These are phyloP conservation scores for Drosophila robusta DNA, from an alignment of 2,888 invertebrate species.

Conservation along the genomic window DNA sequence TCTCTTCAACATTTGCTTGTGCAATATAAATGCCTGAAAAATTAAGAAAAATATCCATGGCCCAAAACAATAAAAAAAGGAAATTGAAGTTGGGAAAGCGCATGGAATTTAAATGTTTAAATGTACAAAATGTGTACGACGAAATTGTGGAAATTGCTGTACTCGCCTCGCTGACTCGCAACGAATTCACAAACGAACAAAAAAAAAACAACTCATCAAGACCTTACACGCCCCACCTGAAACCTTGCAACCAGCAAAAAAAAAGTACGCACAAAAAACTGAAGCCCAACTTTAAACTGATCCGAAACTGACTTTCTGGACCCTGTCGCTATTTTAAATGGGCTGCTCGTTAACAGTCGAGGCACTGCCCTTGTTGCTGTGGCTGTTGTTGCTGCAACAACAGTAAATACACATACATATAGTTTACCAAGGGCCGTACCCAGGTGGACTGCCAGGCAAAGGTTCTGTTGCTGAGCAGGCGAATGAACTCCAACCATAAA, in stretches of 20 bases:
- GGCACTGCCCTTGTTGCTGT: conserved; percentile 12
- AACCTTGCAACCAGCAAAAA: conserved; percentile 7
- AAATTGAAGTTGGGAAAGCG: conserved; percentile 58
- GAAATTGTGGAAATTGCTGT: conserved; percentile 48
- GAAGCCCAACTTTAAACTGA: conserved; percentile 34
- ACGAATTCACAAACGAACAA: conserved; percentile 26
- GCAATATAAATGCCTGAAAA: conserved; percentile 12
- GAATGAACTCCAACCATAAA: conserved; percentile 52
- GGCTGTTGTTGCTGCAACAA: conserved; percentile 40
- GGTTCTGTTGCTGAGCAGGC: conserved; percentile 45
- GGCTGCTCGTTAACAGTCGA: conserved; percentile 54
- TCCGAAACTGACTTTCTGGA: conserved; percentile 22
- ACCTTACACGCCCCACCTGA: conserved; percentile 12
- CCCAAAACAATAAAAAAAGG: conserved; percentile 42
- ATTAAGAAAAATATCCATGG: conserved; percentile 23
- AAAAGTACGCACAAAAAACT: conserved; percentile 17
- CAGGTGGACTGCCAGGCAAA: conserved; percentile 34
- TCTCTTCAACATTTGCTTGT: conserved; percentile 2
- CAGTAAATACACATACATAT: conserved; percentile 59
- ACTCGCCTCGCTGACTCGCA: conserved; percentile 38
- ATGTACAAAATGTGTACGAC: conserved; percentile 49
- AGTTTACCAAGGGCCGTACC: conserved; percentile 44
- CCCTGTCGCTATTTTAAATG: conserved; percentile 51
- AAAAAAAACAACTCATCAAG: conserved; percentile 1
- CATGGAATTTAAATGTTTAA: conserved; percentile 71